phyloP scores from a whole-genome alignment of 2,113 vertebrate genomes.

The Noturus placidus region DNA sequence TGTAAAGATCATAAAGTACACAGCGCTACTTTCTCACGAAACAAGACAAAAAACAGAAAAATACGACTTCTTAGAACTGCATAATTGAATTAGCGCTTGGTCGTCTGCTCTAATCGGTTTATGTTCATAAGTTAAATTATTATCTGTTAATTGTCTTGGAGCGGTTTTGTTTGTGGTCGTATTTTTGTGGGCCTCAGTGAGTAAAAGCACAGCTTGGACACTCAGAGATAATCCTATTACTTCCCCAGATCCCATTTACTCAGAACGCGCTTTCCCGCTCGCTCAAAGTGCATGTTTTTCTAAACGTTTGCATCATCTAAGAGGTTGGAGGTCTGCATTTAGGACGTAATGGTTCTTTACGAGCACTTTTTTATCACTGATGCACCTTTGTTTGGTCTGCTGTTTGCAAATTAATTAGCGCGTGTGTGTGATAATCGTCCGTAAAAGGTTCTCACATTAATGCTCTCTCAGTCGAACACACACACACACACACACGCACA shows the following conservation, averaged over 20 bases:
- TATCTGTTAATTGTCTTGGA: not conserved
- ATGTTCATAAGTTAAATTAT: not conserved
- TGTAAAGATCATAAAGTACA: not conserved
- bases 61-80: not conserved
- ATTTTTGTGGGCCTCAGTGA: not conserved
- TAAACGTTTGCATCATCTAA: constrained; percentile 34
- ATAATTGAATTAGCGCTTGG: not conserved
- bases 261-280: not conserved
- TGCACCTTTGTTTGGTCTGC: constrained; percentile 36
- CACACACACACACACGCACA: too few relatives aligned
- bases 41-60: not conserved
- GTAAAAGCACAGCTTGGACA: not conserved
- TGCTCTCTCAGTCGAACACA: constrained; percentile 6
- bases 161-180: not conserved
- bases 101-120: not conserved
- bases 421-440: constrained; percentile 21
- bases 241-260: constrained; percentile 15
- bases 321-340: constrained; percentile 31
- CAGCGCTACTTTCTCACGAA: not conserved
- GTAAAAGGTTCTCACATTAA: constrained; percentile 40
- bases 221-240: not conserved
- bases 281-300: not conserved
- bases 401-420: constrained; percentile 50
- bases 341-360: constrained; percentile 40
- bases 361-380: constrained; percentile 38